Conservation (phyloP, 2,113 vertebrate genomes). For the Megaptera novaeangliae region DNA sequence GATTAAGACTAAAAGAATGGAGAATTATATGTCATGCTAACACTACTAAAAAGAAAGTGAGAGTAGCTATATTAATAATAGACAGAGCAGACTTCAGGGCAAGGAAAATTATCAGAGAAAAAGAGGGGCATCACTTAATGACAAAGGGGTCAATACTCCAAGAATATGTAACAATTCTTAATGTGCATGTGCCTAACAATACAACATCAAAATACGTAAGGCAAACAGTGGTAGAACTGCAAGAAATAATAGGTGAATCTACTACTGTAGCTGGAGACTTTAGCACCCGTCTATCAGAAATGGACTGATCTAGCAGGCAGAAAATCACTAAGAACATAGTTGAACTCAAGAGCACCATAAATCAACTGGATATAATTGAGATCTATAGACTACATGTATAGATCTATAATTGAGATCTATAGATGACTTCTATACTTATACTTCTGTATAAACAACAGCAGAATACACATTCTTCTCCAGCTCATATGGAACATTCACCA, state of each 20-base stretch:
- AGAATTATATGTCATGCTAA: neutral
- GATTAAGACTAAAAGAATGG: neutral
- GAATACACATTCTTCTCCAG: neutral
- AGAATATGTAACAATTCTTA: neutral
- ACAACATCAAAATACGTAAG: neutral
- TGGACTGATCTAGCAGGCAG: neutral
- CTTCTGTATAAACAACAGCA: neutral
- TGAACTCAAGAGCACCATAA: neutral
- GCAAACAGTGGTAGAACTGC: neutral
- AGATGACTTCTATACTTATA: neutral
- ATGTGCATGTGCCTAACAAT: neutral
- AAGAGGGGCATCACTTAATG: neutral
- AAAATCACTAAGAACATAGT: neutral
- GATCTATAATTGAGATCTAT: neutral
- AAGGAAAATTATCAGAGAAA: neutral
- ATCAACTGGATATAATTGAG: neutral
- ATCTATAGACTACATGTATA: too few species aligned
- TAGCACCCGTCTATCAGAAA: neutral
- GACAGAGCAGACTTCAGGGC: neutral
- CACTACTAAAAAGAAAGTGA: neutral
- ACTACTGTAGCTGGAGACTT: neutral
- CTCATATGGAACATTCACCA: neutral
- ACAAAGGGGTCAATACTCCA: neutral
- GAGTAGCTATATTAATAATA: neutral
- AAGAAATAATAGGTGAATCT: neutral